Evolutionary conservation across 2,888 invertebrate species (phyloP).

Genomic region (Brachypterus glaber): DNA sequence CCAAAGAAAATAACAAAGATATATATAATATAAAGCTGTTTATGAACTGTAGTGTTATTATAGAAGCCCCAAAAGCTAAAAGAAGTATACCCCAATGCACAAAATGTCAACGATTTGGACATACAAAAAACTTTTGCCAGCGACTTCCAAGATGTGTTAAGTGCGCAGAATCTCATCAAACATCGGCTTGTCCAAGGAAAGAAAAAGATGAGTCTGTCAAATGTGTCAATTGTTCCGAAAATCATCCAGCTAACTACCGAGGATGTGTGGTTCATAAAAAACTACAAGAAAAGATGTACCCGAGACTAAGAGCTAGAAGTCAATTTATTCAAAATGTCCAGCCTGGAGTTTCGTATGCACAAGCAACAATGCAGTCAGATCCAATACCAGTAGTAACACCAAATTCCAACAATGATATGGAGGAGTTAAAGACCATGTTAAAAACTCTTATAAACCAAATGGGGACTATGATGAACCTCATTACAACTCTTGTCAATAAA

Average conservation of each 20-base stretch:
- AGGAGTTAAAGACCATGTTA: too few species aligned
- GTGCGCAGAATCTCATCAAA: slow-evolving; percentile 20
- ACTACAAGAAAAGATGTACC: too few species aligned
- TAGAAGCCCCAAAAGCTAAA: too few species aligned
- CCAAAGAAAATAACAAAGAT: background rate
- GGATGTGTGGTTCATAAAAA: too few species aligned
- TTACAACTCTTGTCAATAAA: slow-evolving; percentile 5
- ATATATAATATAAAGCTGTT: slow-evolving; percentile 4
- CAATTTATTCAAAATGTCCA: background rate
- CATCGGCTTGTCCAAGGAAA: slow-evolving; percentile 17
- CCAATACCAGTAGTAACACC: too few species aligned
- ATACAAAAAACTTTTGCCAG: slow-evolving; percentile 21
- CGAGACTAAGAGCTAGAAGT: background rate
- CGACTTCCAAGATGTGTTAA: slow-evolving; percentile 21
- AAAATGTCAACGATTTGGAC: slow-evolving; percentile 10
- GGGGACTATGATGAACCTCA: background rate
- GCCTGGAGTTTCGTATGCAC: background rate
- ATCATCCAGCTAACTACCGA: slow-evolving; percentile 23
- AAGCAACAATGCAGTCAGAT: too few species aligned
- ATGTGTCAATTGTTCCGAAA: slow-evolving; percentile 18
- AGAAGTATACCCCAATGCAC: slow-evolving; percentile 18
- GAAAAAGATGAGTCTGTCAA: slow-evolving; percentile 14
- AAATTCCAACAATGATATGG: too few species aligned
- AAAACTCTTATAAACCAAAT: too few species aligned
- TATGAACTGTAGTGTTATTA: too few species aligned